Percentiles rank a stretch among this genome's conserved stretches.
These are phyloP conservation scores for Notodonta ziczac DNA, from an alignment of 2,888 invertebrate genomes.

Conservation along the genomic window DNA sequence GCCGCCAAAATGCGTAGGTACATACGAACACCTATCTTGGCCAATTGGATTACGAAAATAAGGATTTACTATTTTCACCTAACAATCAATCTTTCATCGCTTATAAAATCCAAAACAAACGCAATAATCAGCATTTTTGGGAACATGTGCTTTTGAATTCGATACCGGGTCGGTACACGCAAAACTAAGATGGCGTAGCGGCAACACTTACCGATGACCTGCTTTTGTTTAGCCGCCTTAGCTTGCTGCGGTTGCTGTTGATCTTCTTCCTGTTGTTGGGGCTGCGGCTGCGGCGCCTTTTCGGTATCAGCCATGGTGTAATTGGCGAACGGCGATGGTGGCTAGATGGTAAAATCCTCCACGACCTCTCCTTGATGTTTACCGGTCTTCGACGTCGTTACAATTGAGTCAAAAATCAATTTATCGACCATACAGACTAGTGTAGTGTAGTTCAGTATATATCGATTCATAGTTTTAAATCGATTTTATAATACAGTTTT, in stretches of 20 bases:
- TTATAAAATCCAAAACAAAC: constrained; percentile 20
- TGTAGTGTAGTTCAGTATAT: background rate
- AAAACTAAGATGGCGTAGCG: constrained; percentile 81
- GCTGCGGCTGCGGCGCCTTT: constrained; percentile 90
- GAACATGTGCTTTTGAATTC: constrained; percentile 72
- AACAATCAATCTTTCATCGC: background rate
- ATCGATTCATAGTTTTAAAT: background rate
- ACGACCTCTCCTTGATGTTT: constrained; percentile 90
- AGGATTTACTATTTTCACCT: constrained; percentile 8
- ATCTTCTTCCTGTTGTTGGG: constrained; percentile 86
- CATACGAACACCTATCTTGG: background rate
- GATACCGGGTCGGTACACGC: constrained; percentile 68
- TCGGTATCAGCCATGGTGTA: constrained; percentile 98
- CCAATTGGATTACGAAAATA: constrained; percentile 11
- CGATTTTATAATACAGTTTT: too few relatives aligned
- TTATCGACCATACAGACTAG: background rate
- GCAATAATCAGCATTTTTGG: constrained; percentile 34
- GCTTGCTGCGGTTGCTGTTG: constrained; percentile 86
- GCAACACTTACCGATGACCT: constrained; percentile 91
- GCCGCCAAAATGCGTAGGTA: constrained; percentile 12
- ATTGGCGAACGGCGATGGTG: constrained; percentile 91
- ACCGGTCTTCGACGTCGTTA: constrained; percentile 85
- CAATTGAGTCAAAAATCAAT: constrained; percentile 44
- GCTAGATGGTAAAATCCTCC: constrained; percentile 89
- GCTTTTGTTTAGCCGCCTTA: constrained; percentile 91